Conservation (phyloP, 2,113 vertebrate species). For the Oryzias woworae region DNA sequence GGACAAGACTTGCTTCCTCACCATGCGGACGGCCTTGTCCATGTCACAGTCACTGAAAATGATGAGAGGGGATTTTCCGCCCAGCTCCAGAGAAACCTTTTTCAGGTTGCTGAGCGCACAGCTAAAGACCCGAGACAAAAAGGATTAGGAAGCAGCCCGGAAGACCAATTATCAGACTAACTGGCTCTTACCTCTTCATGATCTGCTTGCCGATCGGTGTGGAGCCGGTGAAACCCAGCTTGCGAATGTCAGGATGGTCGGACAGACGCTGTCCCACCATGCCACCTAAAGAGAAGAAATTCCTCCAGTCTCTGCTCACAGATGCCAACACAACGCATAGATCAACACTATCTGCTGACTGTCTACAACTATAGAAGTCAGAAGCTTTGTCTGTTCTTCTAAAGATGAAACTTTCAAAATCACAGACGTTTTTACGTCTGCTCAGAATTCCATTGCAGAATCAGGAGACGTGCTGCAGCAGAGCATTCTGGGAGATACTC, state of each 20-base stretch:
- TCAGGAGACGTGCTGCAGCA: no score
- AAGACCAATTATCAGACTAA: neutral
- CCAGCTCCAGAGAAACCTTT: slow-evolving; percentile 90
- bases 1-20: slow-evolving; percentile 54
- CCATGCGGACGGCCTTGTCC: slow-evolving; percentile 88
- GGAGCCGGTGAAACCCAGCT: slow-evolving; percentile 89
- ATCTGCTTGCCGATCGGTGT: slow-evolving; percentile 88
- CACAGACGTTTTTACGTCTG: no score
- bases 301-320: no score
- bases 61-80: slow-evolving; percentile 89
- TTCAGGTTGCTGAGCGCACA: slow-evolving; percentile 88
- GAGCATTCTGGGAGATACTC: no score
- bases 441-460: no score
- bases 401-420: no score
- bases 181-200: slow-evolving; percentile 84
- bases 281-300: slow-evolving; percentile 67
- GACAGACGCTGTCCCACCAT: slow-evolving; percentile 84
- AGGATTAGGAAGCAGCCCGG: neutral
- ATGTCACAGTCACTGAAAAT: slow-evolving; percentile 89
- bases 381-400: no score
- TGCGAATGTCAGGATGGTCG: slow-evolving; percentile 86
- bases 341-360: no score
- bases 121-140: slow-evolving; percentile 53
- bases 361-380: no score
- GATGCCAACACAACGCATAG: no score